A percentile compares a stretch with the other conserved stretches of the same genome.
Conservation (phyloP, 2,113 vertebrate species). For the Carassius gibelio region DNA sequence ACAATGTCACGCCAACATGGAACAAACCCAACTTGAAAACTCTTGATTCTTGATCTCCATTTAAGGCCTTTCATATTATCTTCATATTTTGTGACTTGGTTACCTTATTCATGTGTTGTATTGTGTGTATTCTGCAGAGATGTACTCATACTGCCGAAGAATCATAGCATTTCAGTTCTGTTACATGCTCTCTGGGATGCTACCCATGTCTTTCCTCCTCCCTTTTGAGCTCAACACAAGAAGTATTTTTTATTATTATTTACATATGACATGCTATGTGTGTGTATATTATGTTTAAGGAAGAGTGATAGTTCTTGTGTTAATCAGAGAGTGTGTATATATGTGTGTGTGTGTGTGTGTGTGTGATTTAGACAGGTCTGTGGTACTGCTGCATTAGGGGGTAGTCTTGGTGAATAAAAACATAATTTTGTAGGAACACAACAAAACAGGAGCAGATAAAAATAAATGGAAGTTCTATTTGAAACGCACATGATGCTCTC, state of each 20-base stretch:
- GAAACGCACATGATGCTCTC: slow-evolving; percentile 45
- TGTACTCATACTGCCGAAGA: slow-evolving; percentile 10
- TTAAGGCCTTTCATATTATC: slow-evolving; percentile 20
- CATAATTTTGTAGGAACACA: slow-evolving; percentile 48
- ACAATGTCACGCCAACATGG: background rate
- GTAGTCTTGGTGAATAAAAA: slow-evolving; percentile 45
- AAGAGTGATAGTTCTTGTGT: slow-evolving; percentile 12
- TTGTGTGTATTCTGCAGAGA: slow-evolving; percentile 1
- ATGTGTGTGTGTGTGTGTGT: background rate
- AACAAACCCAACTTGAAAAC: background rate
- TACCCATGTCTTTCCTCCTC: background rate
- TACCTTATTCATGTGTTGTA: slow-evolving; percentile 20
- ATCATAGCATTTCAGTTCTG: slow-evolving; percentile 34
- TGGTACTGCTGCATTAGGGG: slow-evolving; percentile 44
- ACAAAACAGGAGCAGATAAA: background rate
- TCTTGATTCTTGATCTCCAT: slow-evolving; percentile 1
- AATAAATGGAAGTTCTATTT: slow-evolving; percentile 17
- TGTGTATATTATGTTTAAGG: background rate
- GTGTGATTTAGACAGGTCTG: slow-evolving; percentile 51
- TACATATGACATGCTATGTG: background rate
- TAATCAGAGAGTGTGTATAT: background rate
- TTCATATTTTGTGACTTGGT: slow-evolving; percentile 17
- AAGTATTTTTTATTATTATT: slow-evolving; percentile 17
- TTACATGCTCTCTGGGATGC: background rate
- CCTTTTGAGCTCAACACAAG: slow-evolving; percentile 47